phyloP scores from a whole-genome alignment of 2,888 invertebrate species.

The Andricus quercusramuli region DNA sequence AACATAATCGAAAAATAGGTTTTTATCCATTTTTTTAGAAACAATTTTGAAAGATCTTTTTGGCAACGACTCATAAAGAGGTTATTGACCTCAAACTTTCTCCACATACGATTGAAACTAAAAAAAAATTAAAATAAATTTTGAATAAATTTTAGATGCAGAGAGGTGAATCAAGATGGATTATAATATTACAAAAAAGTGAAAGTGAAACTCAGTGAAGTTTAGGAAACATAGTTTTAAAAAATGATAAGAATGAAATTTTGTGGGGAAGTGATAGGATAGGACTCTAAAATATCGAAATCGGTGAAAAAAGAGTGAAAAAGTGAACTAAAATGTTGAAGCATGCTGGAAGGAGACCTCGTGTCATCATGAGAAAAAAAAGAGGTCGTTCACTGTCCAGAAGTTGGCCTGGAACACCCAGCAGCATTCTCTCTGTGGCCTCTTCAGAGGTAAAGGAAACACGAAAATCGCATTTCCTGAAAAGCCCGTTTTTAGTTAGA shows the following conservation, averaged over 20 bases:
- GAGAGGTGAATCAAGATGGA: constrained; percentile 1
- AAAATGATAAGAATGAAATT: constrained; percentile 1
- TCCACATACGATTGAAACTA: neutral
- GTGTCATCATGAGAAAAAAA: constrained; percentile 68
- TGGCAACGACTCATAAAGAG: neutral
- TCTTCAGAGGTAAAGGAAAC: constrained; percentile 43
- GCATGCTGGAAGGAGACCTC: constrained; percentile 68
- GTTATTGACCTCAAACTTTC: neutral
- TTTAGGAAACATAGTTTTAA: neutral
- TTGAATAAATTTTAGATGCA: neutral
- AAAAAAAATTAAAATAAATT: neutral
- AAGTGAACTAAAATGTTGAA: constrained; percentile 68
- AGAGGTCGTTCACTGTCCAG: constrained; percentile 74
- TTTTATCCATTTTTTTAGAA: too few species aligned
- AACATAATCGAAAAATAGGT: too few species aligned
- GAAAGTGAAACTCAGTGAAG: neutral
- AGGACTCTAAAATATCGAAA: neutral
- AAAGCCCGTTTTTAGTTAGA: neutral
- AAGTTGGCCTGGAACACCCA: constrained; percentile 76
- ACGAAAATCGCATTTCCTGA: constrained; percentile 14
- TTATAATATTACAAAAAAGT: constrained; percentile 12
- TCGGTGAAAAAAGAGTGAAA: neutral
- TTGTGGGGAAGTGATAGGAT: neutral
- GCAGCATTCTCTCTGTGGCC: constrained; percentile 68
- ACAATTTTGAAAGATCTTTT: neutral